These are phyloP conservation scores for Chelonus insularis DNA, from an alignment of 1,140 invertebrate genomes.

Conservation along the genomic window DNA sequence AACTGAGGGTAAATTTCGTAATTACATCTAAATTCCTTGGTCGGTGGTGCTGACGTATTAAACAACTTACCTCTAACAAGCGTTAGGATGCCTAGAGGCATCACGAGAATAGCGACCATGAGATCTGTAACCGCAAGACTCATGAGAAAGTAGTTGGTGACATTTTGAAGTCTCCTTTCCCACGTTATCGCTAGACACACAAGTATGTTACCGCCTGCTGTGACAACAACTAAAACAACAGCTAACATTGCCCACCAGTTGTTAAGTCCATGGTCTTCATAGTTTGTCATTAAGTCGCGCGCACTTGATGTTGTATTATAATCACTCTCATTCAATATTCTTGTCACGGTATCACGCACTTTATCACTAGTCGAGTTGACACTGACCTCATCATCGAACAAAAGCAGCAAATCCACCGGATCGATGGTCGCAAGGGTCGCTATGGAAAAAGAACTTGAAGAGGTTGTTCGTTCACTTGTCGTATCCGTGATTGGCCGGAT, in stretches of 20 bases:
- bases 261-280: constrained; percentile 52
- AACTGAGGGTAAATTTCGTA: too few species aligned
- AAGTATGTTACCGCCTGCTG: constrained; percentile 89
- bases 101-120: constrained; percentile 88
- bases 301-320: constrained; percentile 25
- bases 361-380: constrained; percentile 35
- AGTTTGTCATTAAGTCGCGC: constrained; percentile 8
- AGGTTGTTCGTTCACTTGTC: background rate
- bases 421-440: constrained; percentile 13
- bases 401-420: constrained; percentile 6
- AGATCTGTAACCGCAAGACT: constrained; percentile 94
- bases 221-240: constrained; percentile 79
- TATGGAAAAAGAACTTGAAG: background rate
- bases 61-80: constrained; percentile 71
- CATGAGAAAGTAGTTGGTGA: constrained; percentile 96
- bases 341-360: constrained; percentile 34
- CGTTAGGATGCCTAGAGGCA: constrained; percentile 85
- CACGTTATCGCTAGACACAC: constrained; percentile 90
- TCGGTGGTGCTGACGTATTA: too few species aligned
- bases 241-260: constrained; percentile 79
- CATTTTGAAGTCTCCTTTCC: constrained; percentile 87
- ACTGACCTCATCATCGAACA: constrained; percentile 26
- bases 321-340: constrained; percentile 45
- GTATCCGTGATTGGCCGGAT: background rate
- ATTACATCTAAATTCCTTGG: too few species aligned